These are phyloP conservation scores for Metacarcinus magister DNA, from an alignment of 2,888 invertebrate species.

Conservation along the genomic window DNA sequence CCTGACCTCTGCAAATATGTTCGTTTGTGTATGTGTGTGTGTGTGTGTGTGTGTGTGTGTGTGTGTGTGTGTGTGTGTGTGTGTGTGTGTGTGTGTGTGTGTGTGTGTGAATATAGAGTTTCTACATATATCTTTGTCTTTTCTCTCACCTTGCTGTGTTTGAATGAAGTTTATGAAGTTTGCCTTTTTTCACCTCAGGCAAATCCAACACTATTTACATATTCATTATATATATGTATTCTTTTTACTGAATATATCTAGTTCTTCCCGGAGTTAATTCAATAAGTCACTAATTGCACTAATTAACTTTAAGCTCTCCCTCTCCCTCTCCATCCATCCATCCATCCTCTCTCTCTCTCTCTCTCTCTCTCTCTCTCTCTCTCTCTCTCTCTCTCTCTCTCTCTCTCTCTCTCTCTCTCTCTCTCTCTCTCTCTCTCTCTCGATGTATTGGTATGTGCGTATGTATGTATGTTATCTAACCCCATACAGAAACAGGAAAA, in stretches of 20 bases:
- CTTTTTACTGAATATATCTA: neutral
- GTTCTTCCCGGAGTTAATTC: neutral
- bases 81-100: neutral
- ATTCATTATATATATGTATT: neutral
- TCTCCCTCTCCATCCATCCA: neutral
- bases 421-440: slow-evolving; percentile 44
- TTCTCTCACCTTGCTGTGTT: neutral
- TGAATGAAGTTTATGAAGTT: neutral
- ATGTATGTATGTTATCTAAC: too few species aligned
- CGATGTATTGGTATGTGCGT: too few species aligned
- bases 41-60: slow-evolving; percentile 26
- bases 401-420: slow-evolving; percentile 48
- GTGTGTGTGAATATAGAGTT: too few species aligned
- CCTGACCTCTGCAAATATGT: neutral
- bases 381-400: slow-evolving; percentile 42
- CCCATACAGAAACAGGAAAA: too few species aligned
- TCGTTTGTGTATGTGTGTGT: neutral
- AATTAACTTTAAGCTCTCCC: neutral
- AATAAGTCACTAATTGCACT: neutral
- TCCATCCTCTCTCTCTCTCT: neutral
- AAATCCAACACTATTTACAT: neutral
- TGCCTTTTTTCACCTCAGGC: neutral
- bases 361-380: slow-evolving; percentile 39
- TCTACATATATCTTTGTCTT: neutral
- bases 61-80: neutral